Percentiles rank a stretch among this genome's conserved stretches.
phyloP scores from a whole-genome alignment of 2,113 vertebrate genomes.

The Lonchura striata region DNA sequence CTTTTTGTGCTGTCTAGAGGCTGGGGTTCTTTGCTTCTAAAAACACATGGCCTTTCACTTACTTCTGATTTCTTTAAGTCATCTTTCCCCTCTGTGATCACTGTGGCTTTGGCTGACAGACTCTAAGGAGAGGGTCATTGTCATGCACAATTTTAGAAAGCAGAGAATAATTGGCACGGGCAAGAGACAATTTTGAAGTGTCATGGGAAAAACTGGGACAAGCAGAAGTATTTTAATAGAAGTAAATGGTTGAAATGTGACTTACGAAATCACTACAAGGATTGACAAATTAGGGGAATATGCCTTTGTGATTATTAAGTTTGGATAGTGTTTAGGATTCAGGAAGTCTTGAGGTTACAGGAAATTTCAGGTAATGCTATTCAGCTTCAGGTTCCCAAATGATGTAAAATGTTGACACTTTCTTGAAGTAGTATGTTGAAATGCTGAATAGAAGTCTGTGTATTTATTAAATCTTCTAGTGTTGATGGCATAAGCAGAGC shows the following conservation, averaged over 20 bases:
- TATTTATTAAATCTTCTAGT: not conserved
- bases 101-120: not conserved
- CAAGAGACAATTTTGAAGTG: not conserved
- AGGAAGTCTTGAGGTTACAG: not conserved
- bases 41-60: not conserved
- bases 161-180: not conserved
- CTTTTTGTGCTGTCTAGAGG: not conserved
- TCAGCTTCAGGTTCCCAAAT: not conserved
- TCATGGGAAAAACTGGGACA: constrained; percentile 33
- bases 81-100: not conserved
- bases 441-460: not conserved
- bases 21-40: not conserved
- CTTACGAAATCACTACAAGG: constrained; percentile 7
- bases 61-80: not conserved
- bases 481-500: not conserved
- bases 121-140: constrained; percentile 1
- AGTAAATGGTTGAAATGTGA: constrained; percentile 38
- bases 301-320: not conserved
- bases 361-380: not conserved
- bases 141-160: not conserved
- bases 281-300: not conserved
- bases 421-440: not conserved
- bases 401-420: not conserved
- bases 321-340: not conserved
- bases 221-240: constrained; percentile 28